These are phyloP conservation scores for Leucozona laternaria DNA, from an alignment of 2,888 invertebrate species.

Conservation along the genomic window DNA sequence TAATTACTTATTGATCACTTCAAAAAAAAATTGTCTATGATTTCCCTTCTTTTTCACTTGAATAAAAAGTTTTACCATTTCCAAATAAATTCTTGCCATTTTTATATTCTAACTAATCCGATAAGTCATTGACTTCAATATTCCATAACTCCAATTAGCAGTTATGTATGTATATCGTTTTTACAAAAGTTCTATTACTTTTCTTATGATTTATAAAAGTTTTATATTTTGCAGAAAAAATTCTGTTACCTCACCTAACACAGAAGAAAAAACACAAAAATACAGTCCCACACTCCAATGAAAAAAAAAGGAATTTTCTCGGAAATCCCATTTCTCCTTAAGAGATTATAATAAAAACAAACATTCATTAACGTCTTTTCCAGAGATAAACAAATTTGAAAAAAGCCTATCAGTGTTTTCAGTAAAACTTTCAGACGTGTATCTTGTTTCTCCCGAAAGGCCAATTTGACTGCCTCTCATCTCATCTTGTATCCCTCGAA, in stretches of 20 bases:
- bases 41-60: too few species aligned
- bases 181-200: not conserved
- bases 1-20: too few species aligned
- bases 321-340: conserved; percentile 12
- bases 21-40: too few species aligned
- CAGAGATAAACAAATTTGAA: conserved; percentile 7
- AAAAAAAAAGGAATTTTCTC: not conserved
- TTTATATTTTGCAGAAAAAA: conserved; percentile 2
- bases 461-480: conserved; percentile 15
- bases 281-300: not conserved
- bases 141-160: too few species aligned
- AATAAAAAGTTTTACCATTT: not conserved
- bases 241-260: not conserved
- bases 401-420: conserved; percentile 26
- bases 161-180: not conserved
- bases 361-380: conserved; percentile 17
- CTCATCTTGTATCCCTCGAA: not conserved
- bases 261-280: not conserved
- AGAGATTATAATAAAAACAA: conserved; percentile 28
- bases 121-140: not conserved
- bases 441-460: conserved; percentile 29
- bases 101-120: not conserved
- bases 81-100: not conserved
- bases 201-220: conserved; percentile 6
- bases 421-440: conserved; percentile 42